A percentile compares a stretch with the other conserved stretches of the same genome.
phyloP scores from a whole-genome alignment of 1,140 invertebrate species.

The Apis cerana region DNA sequence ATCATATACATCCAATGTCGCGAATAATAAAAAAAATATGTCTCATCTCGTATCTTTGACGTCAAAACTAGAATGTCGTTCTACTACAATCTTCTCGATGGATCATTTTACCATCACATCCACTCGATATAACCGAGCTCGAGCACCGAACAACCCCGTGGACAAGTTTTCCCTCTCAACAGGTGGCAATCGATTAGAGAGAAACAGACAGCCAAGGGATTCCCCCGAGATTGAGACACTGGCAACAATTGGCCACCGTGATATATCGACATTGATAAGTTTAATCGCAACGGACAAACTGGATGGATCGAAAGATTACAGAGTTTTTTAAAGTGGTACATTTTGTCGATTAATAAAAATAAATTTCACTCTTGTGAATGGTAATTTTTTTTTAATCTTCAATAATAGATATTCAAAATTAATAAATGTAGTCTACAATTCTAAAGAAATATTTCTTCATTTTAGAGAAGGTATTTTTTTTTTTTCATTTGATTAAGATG shows the following conservation, averaged over 20 bases:
- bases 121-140: slow-evolving; percentile 6
- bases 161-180: slow-evolving; percentile 60
- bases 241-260: slow-evolving; percentile 28
- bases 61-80: not conserved
- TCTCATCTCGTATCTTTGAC: too few species aligned
- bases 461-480: too few species aligned
- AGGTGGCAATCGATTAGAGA: slow-evolving; percentile 46
- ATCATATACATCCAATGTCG: not conserved
- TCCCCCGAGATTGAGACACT: slow-evolving; percentile 24
- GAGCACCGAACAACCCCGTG: slow-evolving; percentile 28
- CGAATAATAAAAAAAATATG: too few species aligned
- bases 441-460: too few species aligned
- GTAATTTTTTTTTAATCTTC: too few species aligned
- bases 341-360: too few species aligned
- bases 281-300: not conserved
- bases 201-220: slow-evolving; percentile 2
- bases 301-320: not conserved
- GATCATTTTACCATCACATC: slow-evolving; percentile 10
- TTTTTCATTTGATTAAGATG: too few species aligned
- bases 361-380: too few species aligned
- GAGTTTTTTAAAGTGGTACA: not conserved
- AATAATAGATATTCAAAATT: too few species aligned
- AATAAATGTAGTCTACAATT: too few species aligned
- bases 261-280: not conserved
- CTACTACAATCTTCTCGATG: not conserved